phyloP scores from a whole-genome alignment of 1,140 invertebrate species.

The Hyphantria cunea region DNA sequence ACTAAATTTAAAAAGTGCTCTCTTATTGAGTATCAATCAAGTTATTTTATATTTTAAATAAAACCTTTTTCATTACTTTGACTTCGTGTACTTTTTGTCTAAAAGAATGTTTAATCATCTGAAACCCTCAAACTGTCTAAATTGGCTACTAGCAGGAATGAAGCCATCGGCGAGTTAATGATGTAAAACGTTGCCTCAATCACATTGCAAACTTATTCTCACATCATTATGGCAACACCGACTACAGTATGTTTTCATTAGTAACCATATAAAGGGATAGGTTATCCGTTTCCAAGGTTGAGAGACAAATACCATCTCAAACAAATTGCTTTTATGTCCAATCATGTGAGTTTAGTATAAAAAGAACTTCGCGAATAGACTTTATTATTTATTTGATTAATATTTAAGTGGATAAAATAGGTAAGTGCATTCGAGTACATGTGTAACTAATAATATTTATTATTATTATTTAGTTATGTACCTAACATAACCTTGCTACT shows the following conservation, averaged over 20 bases:
- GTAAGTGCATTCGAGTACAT: no score
- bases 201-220: conserved; percentile 14
- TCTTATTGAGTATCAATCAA: no score
- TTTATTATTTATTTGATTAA: no score
- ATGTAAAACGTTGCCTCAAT: conserved; percentile 7
- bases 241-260: conserved; percentile 5
- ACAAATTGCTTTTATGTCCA: conserved; percentile 37
- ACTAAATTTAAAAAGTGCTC: no score
- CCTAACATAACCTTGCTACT: no score
- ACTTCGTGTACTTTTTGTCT: no score
- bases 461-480: no score
- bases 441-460: no score
- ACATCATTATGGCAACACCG: conserved; percentile 17
- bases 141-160: conserved; percentile 2
- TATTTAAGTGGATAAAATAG: no score
- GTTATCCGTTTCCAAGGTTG: conserved; percentile 18
- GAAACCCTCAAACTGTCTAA: background rate
- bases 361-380: conserved; percentile 3
- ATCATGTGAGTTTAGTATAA: conserved; percentile 11
- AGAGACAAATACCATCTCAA: conserved; percentile 28
- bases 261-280: conserved; percentile 20
- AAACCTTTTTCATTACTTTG: no score
- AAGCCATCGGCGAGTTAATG: conserved; percentile 11
- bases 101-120: background rate
- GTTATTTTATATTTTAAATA: no score